A percentile compares a stretch with the other conserved stretches of the same genome.
These are phyloP conservation scores for Apotomis turbidana DNA, from an alignment of 2,888 invertebrate genomes.

Conservation along the genomic window DNA sequence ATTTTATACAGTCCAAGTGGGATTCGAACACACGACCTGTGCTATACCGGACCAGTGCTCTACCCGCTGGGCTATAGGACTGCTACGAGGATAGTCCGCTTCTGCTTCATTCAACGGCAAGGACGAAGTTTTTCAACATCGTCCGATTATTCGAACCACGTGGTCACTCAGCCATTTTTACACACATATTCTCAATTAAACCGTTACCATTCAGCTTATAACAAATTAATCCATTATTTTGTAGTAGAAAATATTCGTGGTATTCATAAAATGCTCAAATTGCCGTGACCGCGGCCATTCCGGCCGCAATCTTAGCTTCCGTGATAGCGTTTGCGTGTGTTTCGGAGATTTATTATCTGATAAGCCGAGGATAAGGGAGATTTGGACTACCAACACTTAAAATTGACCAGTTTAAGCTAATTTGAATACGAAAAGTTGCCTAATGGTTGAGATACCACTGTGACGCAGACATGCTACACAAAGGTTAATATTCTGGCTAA, in stretches of 20 bases:
- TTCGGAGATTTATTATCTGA: conserved; percentile 44
- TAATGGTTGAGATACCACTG: conserved; percentile 20
- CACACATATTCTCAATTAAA: no score
- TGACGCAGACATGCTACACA: not conserved
- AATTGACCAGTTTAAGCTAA: conserved; percentile 39
- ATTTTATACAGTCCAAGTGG: no score
- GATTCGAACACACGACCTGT: no score
- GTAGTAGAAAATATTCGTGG: conserved; percentile 26
- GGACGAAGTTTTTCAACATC: no score
- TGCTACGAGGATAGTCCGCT: no score
- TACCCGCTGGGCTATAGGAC: no score
- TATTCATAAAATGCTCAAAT: conserved; percentile 41
- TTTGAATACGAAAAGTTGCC: conserved; percentile 33
- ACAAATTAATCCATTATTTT: conserved; percentile 18
- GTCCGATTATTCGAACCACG: no score
- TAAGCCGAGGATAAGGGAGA: conserved; percentile 41
- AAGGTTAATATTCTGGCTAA: no score
- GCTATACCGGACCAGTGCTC: no score
- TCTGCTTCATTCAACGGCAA: no score
- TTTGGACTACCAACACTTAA: conserved; percentile 36
- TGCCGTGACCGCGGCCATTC: conserved; percentile 44
- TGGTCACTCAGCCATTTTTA: no score
- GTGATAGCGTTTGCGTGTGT: conserved; percentile 47
- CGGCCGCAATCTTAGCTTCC: conserved; percentile 42
- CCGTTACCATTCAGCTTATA: not conserved